Evolutionary conservation across 2,797 vertebrate genomes (phyloP).

Genomic region (Pachyuromys duprasi): DNA sequence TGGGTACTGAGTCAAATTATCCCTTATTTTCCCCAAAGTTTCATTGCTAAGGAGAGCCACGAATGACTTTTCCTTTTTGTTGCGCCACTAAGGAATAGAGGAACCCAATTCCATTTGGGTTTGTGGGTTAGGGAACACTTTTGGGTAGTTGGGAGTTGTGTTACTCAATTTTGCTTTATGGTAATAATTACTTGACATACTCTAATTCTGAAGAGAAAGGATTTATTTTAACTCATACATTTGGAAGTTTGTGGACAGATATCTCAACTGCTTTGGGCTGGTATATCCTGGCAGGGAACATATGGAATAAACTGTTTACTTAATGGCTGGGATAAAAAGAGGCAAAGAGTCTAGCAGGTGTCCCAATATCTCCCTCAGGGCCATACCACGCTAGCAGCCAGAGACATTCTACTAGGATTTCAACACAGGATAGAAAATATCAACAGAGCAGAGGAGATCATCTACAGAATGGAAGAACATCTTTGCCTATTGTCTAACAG

Average conservation of each 20-base stretch:
- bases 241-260: no score
- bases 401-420: no score
- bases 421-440: no score
- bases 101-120: not conserved
- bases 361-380: not conserved
- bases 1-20: not conserved
- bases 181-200: no score
- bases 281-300: not conserved
- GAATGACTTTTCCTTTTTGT: not conserved
- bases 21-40: not conserved
- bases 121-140: no score
- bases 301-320: not conserved
- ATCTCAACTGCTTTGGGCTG: not conserved
- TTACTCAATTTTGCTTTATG: no score
- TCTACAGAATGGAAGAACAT: not conserved
- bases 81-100: not conserved
- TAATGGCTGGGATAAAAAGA: not conserved
- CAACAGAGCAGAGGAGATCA: not conserved
- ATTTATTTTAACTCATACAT: no score
- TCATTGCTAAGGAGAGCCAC: not conserved
- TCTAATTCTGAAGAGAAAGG: no score
- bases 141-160: no score
- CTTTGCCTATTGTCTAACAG: not conserved
- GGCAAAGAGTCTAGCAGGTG: not conserved
- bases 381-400: no score